Base-by-base conservation (phyloP, 2,113 vertebrate species). In the Rhea americana region DNA sequence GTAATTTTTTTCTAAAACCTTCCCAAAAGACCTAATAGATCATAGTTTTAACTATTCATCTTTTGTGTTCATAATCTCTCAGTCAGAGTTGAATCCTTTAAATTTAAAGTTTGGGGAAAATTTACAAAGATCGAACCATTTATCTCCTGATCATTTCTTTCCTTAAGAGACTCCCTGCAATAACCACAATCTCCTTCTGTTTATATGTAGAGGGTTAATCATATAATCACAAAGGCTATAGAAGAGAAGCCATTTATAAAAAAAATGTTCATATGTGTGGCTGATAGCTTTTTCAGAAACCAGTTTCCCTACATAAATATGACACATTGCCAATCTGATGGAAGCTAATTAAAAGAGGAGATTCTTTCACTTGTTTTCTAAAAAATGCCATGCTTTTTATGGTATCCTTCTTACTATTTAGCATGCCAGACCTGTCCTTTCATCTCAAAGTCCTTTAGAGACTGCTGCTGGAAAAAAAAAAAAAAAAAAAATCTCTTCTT, bases 341-440 rank as follows among this genome's bases (percentile, higher is more conserved):
- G 72, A 92, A 85, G 37, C 1, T n/a, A 72, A 87, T 11, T 74
- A 24, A 76, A 81, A 66, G 11, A 45, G 13, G 45, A 14, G 76
- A 85, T 86, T 83, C 6, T 70, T 86, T 84, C 53, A 81, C 47
- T 28, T 74, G 11, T 82, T 94, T 93, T 67, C 66, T 84, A 32
- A 62, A 83, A 84, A 70, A 41, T 55, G 3, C 2, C 9, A 43
- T 66, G 24, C 4, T 71, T 62, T 89, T 78, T 47, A 26, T 43
- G 15, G 53, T 9, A 7, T 9, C 6, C 83, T 78, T 21, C 24
- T 51, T 43, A 50, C 19, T 51, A 17, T 67, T 71, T 83, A 74
- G 61, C 28, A 66, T 89, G 63, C 26, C 14, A 51, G 16, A 9
- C 13, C 41, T 74, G 30, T 45, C 24, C 35, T 67, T 90, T 82